Evolutionary conservation across 2,888 invertebrate species (phyloP), one percentile per base, ranked within the genome.

Genomic region (Leptopilina syphax): DNA sequence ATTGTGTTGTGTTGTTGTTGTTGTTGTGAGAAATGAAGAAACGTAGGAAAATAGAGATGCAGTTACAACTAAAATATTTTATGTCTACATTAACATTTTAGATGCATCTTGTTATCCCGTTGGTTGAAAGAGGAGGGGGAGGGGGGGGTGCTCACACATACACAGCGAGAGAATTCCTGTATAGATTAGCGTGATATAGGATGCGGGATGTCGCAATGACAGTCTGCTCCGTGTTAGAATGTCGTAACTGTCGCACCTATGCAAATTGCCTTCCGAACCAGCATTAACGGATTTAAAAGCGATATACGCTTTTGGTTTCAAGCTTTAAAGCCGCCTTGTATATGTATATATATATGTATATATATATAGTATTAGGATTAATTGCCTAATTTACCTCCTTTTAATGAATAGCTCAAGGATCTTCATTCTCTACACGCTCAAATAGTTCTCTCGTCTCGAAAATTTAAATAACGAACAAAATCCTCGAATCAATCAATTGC

Each of bases 201-300:
- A 47, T 78, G 63, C 73, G 73, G 44, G 73, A 79, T 76, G 82
- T 82, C 79, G 81, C 82, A 80, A 82, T 83, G 80, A 83, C 80
- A 79, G 79, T 73, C 77, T 80, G 83, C 82, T 83, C 80, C 81
- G 83, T 79, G 67, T 78, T 80, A 65, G 81, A 78, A 81, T 77
- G 80, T 54, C 79, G 82, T 84, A 84, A 83, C 81, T 83, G 83
- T 82, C 84, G 85, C 87, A 88, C 86, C 88, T 89, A 90, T 89
- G 89, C 89, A 90, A 90, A 90, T 90, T 87, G 86, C 85, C 83
- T 85, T 86, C 85, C 82, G 82, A 87, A 83, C 86, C 84, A 82
- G 89, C 86, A 88, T 90, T 89, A 90, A 88, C 88, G 90, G 90
- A 90, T 90, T 90, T 89, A 89, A 90, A 90, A 90, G 89, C 89